Conservation (phyloP, 2,888 invertebrate species). For the Rotaria sp. region DNA sequence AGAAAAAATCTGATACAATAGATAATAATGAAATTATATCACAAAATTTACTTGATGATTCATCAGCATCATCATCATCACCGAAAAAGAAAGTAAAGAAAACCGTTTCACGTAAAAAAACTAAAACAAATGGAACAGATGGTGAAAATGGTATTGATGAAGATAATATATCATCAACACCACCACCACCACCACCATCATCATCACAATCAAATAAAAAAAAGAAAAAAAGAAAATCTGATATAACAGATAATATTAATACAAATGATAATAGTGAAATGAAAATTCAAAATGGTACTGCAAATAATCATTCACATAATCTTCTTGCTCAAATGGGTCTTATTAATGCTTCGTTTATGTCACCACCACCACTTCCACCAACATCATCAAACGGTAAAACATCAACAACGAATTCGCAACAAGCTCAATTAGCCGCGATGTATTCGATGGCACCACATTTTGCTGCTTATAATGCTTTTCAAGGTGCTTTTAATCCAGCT, state of each 20-base stretch:
- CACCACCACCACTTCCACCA: neutral
- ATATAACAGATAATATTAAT: neutral
- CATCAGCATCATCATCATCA: neutral
- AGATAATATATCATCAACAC: neutral
- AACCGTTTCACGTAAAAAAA: neutral
- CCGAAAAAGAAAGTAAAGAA: neutral
- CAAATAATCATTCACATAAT: conserved; percentile 12
- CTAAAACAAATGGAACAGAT: neutral
- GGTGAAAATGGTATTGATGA: neutral
- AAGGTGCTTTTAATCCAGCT: neutral
- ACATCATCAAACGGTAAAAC: neutral
- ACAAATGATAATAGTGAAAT: neutral
- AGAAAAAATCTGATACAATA: neutral
- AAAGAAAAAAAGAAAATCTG: neutral
- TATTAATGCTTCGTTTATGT: neutral
- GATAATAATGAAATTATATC: neutral
- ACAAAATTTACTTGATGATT: conserved; percentile 12
- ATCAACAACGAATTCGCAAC: neutral
- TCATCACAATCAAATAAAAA: neutral
- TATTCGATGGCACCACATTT: neutral
- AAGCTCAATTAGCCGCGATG: neutral
- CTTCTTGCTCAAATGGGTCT: conserved; percentile 16
- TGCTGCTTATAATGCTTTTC: neutral
- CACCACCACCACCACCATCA: neutral
- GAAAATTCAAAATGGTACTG: neutral